These are phyloP conservation scores for Zaprionus lineosus DNA, from an alignment of 2,888 invertebrate genomes.

Conservation along the genomic window DNA sequence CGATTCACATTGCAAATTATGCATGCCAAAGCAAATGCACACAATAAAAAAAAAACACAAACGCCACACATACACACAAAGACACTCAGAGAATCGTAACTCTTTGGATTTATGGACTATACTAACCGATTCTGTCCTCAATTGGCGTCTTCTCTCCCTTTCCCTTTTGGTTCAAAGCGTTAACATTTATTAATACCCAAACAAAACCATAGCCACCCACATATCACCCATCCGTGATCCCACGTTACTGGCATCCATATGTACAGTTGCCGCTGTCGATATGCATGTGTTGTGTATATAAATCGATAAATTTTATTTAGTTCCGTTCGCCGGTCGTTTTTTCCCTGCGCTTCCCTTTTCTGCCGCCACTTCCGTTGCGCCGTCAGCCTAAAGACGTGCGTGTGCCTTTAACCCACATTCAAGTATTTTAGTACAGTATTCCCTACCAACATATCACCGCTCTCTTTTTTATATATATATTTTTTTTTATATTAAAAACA, in stretches of 20 bases:
- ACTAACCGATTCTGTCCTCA: constrained; percentile 25
- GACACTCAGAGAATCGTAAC: constrained; percentile 6
- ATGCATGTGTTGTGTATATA: constrained; percentile 24
- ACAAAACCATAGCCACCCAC: background rate
- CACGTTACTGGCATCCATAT: no score
- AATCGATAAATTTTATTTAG: constrained; percentile 71
- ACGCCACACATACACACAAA: constrained; percentile 3
- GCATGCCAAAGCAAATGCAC: constrained; percentile 48
- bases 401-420: constrained; percentile 64
- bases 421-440: constrained; percentile 22
- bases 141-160: background rate
- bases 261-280: no score
- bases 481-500: constrained; percentile 29
- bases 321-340: constrained; percentile 54
- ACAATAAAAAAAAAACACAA: constrained; percentile 23
- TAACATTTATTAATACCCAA: constrained; percentile 36
- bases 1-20: constrained; percentile 53
- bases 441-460: background rate
- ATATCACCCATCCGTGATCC: no score
- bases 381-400: constrained; percentile 50
- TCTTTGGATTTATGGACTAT: constrained; percentile 44
- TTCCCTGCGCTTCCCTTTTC: background rate
- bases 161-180: no score
- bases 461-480: background rate
- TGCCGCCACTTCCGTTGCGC: constrained; percentile 9